phyloP scores from a whole-genome alignment of 2,888 invertebrate genomes.

The Pachycephus smyrnensis region DNA sequence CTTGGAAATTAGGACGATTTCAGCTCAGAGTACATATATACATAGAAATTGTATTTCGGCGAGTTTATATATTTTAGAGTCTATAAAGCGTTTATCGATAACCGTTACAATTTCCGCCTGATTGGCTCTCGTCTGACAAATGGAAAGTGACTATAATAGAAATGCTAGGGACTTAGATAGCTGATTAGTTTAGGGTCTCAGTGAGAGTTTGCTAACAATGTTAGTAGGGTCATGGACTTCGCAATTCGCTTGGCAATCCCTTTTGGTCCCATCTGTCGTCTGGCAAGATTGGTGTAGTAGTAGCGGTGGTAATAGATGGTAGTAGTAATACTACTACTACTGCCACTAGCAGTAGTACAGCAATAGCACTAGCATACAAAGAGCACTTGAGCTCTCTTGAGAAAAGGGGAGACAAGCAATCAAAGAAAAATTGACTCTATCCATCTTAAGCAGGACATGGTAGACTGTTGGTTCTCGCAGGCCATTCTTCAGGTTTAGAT shows the following conservation, averaged over 20 bases:
- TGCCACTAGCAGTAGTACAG: neutral
- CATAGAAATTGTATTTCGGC: neutral
- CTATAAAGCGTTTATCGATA: neutral
- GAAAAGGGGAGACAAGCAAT: neutral
- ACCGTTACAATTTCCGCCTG: neutral
- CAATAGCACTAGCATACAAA: neutral
- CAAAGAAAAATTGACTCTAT: constrained; percentile 10
- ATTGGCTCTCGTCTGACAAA: neutral
- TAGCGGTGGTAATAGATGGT: neutral
- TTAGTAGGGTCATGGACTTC: neutral
- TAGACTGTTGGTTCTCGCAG: neutral
- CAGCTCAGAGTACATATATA: neutral
- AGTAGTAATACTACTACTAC: neutral
- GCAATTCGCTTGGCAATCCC: constrained; percentile 5
- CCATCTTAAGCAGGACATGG: constrained; percentile 7
- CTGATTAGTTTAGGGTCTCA: neutral
- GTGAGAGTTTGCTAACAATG: neutral
- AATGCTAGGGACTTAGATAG: neutral
- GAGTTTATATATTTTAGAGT: neutral
- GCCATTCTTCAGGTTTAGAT: neutral
- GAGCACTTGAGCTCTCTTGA: neutral
- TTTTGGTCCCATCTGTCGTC: constrained; percentile 9
- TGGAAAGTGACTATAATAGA: neutral
- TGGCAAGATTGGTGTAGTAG: neutral
- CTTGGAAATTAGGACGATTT: neutral